Evolutionary conservation across 2,113 vertebrate species (phyloP).

Genomic region (Tympanuchus pallidicinctus): DNA sequence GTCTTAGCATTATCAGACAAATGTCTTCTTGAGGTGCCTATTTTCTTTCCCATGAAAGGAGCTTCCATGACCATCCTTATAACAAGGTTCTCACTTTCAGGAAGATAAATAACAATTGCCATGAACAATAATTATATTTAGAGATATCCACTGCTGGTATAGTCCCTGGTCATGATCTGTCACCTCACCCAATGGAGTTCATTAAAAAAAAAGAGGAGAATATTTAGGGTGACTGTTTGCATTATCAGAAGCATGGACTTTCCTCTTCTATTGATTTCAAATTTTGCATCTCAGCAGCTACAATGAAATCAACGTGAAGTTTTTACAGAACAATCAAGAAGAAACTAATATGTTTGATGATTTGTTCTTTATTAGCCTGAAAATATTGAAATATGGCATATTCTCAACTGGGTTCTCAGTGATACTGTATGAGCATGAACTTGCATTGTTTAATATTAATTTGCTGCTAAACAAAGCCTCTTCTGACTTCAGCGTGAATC

Average conservation of each 20-base stretch:
- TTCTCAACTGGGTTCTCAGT: not conserved
- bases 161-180: not conserved
- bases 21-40: not conserved
- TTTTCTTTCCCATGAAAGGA: not conserved
- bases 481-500: constrained; percentile 20
- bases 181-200: not conserved
- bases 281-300: not conserved
- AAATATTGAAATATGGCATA: not conserved
- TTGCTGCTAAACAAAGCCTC: constrained; percentile 32
- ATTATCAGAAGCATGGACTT: not conserved
- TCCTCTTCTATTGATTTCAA: not conserved
- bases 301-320: not conserved
- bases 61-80: not conserved
- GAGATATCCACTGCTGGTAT: not conserved
- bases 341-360: not conserved
- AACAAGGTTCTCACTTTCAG: not conserved
- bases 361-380: not conserved
- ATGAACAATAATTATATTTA: not conserved
- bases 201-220: not conserved
- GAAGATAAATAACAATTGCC: not conserved
- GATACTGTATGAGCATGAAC: not conserved
- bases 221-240: not conserved
- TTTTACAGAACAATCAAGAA: not conserved
- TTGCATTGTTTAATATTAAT: constrained; percentile 40
- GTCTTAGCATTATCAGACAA: not conserved